phyloP scores from a whole-genome alignment of 2,113 vertebrate genomes.

The Grus americana region DNA sequence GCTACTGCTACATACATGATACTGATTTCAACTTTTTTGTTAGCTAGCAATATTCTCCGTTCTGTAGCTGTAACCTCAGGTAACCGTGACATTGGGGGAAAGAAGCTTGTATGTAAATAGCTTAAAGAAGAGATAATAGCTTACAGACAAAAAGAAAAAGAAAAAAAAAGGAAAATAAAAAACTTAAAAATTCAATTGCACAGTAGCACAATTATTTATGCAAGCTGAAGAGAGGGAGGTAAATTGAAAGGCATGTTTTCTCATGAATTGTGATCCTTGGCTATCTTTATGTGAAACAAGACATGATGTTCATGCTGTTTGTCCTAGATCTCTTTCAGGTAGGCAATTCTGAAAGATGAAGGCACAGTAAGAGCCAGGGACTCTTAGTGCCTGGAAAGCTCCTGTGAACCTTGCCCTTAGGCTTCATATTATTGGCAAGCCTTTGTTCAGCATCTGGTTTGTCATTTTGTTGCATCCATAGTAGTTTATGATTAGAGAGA shows the following conservation, averaged over 20 bases:
- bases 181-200: not conserved
- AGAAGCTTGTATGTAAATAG: not conserved
- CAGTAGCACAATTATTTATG: not conserved
- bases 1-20: not conserved
- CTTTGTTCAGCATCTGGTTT: not conserved
- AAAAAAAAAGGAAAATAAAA: not conserved
- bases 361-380: not conserved
- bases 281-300: not conserved
- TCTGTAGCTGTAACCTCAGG: not conserved
- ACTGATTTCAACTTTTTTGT: not conserved
- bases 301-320: not conserved
- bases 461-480: not conserved
- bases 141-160: not conserved
- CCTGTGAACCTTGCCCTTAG: not conserved
- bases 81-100: not conserved
- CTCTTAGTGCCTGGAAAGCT: not conserved
- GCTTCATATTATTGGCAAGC: not conserved
- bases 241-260: not conserved
- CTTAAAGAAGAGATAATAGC: not conserved
- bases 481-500: not conserved
- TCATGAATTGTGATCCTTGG: not conserved
- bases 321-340: not conserved
- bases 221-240: fast-evolving
- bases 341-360: not conserved
- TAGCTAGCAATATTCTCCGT: not conserved